A percentile compares a stretch with the other conserved stretches of the same genome.
These are phyloP conservation scores for Dryoscopus gambensis DNA, from an alignment of 2,113 vertebrate genomes.

Conservation along the genomic window DNA sequence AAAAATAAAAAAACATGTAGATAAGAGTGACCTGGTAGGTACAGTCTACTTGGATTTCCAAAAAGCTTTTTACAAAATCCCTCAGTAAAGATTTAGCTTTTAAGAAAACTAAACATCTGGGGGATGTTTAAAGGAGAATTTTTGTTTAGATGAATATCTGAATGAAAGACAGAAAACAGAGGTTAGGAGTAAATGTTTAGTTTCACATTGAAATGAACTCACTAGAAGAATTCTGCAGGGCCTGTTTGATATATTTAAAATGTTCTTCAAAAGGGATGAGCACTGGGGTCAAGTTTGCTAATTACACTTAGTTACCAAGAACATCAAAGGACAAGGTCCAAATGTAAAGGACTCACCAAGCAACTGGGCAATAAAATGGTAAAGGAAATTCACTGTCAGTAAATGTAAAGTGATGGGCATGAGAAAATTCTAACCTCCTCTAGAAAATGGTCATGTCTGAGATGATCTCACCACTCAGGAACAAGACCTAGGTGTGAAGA, in stretches of 20 bases:
- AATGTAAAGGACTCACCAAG: neutral
- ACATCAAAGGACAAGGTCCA: neutral
- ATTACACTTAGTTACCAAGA: neutral
- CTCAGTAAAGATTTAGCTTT: neutral
- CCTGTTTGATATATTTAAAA: neutral
- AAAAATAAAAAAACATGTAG: neutral
- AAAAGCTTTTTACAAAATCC: constrained; percentile 16
- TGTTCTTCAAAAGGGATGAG: neutral
- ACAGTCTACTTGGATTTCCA: neutral
- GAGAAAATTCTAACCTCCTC: neutral
- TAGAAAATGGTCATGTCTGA: neutral
- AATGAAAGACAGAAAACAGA: constrained; percentile 18
- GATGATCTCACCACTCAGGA: neutral
- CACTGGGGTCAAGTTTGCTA: neutral
- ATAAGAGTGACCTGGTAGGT: neutral
- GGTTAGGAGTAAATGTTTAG: constrained; percentile 1
- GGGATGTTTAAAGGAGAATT: neutral
- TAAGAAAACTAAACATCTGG: constrained; percentile 18
- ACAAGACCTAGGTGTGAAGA: neutral
- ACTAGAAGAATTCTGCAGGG: neutral
- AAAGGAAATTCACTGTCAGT: neutral
- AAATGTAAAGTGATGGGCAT: neutral
- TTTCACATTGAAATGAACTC: neutral
- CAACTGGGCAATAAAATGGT: neutral
- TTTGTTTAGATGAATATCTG: constrained; percentile 37